Conservation (phyloP, 2,888 invertebrate species). For the Epinotia ramella region DNA sequence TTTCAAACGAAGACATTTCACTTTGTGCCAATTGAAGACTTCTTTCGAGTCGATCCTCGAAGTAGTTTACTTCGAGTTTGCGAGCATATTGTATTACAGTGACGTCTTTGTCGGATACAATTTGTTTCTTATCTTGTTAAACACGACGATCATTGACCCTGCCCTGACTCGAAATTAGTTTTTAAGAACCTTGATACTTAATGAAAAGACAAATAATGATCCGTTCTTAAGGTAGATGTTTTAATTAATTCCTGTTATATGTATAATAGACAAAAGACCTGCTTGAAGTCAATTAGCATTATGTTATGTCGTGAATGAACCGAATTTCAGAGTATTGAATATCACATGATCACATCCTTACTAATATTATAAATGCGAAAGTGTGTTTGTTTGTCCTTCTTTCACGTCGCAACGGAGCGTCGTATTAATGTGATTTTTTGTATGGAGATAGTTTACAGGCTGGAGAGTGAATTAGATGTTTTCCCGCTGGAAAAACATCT, state of each 20-base stretch:
- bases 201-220: slow-evolving; percentile 5
- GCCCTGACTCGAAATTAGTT: slow-evolving; percentile 16
- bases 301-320: not conserved
- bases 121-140: slow-evolving; percentile 41
- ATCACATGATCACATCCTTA: no score
- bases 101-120: slow-evolving; percentile 25
- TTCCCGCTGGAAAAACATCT: no score
- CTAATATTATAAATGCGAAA: no score
- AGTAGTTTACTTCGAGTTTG: slow-evolving; percentile 33
- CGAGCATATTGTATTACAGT: slow-evolving; percentile 41
- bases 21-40: slow-evolving; percentile 34
- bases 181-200: not conserved
- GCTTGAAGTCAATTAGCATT: not conserved
- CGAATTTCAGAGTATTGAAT: no score
- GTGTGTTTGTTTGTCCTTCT: no score
- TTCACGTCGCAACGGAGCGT: no score
- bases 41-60: slow-evolving; percentile 30
- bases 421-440: no score
- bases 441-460: no score
- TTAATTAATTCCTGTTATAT: not conserved
- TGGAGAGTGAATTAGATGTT: no score
- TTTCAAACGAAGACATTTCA: slow-evolving; percentile 32
- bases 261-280: not conserved
- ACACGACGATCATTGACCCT: slow-evolving; percentile 21
- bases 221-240: not conserved